Evolutionary conservation across 2,888 invertebrate species (phyloP), one percentile per base, ranked within the genome.

Genomic region (Monopis laevigella): DNA sequence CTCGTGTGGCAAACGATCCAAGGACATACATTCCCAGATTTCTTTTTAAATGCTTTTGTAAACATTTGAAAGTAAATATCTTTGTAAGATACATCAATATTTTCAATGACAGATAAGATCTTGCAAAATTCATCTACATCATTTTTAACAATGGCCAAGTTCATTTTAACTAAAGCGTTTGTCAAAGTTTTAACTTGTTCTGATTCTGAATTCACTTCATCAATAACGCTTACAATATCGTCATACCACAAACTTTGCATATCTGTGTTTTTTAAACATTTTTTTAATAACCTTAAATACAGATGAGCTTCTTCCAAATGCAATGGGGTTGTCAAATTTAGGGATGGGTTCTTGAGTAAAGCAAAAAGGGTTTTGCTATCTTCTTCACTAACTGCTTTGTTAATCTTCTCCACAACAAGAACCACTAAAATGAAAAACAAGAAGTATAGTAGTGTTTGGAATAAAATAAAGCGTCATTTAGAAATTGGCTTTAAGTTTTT

Each of bases 201-300:
- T 7, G 81, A 77, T 59, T 86, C 85, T 8, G 56, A 50, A 41
- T 73, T 65, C 3, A 83, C 83, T 47, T 77, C 71, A 43, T 71
- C 60, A 18, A 82, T 60, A 41, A 78, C 63, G 24, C 70, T 63
- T 42, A 82, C 63, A 41, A 85, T 77, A 52, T 86, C 86, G 45
- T 86, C 84, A 38, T 83, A 62, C 84, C 85, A 86, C 4, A 87
- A 63, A 45, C 83, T 84, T 45, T 82, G 77, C 12, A 81, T 81
- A 49, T 84, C 82, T 46, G 83, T 83, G 14, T 69, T 70, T n/a
- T 68, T 52, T 16, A 83, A 59, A 36, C 69, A 67, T 48, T 73
- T 80, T 51, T 82, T 81, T 27, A 86, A 64, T 49, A 83, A 69
- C 42, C 80, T 71, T 50, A 85, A 58, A 51, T 84, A 85, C 5